Conservation (phyloP, 2,888 invertebrate genomes). For the Strigamia transsilvanica region DNA sequence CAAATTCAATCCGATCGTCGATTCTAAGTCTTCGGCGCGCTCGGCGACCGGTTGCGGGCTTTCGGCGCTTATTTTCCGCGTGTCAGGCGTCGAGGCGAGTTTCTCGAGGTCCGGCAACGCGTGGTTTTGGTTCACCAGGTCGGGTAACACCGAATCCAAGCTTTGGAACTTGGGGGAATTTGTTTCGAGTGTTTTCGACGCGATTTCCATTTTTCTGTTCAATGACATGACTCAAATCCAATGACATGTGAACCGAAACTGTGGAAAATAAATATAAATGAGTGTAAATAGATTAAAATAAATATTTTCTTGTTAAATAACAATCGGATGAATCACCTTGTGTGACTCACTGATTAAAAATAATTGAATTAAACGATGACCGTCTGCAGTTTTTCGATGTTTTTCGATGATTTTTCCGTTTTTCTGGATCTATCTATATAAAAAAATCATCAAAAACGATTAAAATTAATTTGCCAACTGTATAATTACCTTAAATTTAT, state of each 20-base stretch:
- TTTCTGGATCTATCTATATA: not conserved
- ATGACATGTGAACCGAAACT: not conserved
- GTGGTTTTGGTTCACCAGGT: not conserved
- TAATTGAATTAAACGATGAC: no score
- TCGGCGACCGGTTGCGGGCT: not conserved
- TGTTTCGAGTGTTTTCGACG: not conserved
- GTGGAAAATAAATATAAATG: not conserved
- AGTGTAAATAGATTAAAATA: no score
- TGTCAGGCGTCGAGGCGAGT: not conserved
- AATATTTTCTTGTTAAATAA: not conserved
- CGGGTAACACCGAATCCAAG: not conserved
- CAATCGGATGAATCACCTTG: not conserved
- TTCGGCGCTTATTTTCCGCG: not conserved
- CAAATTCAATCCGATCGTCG: not conserved
- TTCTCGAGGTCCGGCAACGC: not conserved
- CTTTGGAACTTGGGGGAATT: not conserved
- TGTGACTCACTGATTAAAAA: not conserved
- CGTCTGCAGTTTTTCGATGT: no score
- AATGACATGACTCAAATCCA: not conserved
- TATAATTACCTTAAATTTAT: no score
- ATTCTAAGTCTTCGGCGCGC: not conserved
- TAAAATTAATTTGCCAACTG: not conserved
- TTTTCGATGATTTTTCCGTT: not conserved
- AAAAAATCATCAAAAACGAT: no score
- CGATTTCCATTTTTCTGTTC: not conserved